Evolutionary conservation across 2,888 invertebrate species (phyloP).

Genomic region (Dicroscelio sp.): DNA sequence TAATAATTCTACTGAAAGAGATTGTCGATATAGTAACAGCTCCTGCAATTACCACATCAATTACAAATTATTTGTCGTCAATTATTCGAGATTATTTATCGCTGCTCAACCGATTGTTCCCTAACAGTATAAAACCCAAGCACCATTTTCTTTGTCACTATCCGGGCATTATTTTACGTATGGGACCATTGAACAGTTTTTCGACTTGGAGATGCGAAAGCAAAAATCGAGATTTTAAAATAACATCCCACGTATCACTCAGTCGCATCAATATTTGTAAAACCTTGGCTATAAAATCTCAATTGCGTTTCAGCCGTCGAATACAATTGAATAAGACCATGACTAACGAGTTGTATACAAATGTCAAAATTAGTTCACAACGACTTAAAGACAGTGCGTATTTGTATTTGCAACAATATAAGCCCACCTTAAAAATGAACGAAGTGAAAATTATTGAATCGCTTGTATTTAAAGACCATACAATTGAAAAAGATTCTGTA

Average conservation of each 20-base stretch:
- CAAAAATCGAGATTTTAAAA: constrained; percentile 64
- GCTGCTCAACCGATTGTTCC: background rate
- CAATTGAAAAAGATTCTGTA: background rate
- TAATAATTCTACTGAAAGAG: constrained; percentile 71
- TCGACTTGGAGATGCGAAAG: constrained; percentile 72
- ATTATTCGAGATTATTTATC: constrained; percentile 55
- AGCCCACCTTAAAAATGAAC: background rate
- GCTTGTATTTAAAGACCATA: background rate
- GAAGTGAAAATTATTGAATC: background rate
- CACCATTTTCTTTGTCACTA: constrained; percentile 80
- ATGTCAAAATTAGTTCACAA: too few species aligned
- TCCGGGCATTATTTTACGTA: constrained; percentile 45
- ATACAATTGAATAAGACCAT: constrained; percentile 24
- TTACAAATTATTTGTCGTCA: constrained; percentile 47
- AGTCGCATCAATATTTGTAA: constrained; percentile 65
- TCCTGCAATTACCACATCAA: constrained; percentile 37
- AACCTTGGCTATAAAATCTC: constrained; percentile 60
- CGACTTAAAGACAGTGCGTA: too few species aligned
- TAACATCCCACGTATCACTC: constrained; percentile 50
- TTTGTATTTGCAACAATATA: too few species aligned
- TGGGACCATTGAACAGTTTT: constrained; percentile 62
- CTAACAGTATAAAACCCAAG: constrained; percentile 73
- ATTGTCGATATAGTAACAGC: constrained; percentile 71
- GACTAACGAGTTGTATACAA: too few species aligned
- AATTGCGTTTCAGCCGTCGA: constrained; percentile 43